Evolutionary conservation across 2,797 vertebrate genomes (phyloP).

Genomic region (Pagetopsis macropterus): DNA sequence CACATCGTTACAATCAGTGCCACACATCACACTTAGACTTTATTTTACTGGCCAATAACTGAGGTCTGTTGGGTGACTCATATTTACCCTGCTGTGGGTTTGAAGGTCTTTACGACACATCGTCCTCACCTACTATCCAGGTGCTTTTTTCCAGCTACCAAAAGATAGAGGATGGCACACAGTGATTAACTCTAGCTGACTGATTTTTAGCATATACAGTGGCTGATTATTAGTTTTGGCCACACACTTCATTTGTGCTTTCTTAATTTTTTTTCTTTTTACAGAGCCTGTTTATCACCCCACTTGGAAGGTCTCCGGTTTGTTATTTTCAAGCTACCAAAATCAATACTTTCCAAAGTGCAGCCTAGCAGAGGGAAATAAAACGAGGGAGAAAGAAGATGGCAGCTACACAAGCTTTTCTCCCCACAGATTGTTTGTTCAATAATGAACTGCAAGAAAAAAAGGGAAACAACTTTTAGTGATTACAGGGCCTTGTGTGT

Average conservation of each 20-base stretch:
- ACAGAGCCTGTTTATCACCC: slow-evolving; percentile 65
- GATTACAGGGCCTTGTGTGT: slow-evolving; percentile 70
- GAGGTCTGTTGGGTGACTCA: slow-evolving; percentile 50
- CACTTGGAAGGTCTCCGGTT: slow-evolving; percentile 57
- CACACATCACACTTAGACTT: slow-evolving; percentile 22
- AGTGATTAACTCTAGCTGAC: slow-evolving; percentile 57
- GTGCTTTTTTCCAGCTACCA: slow-evolving; percentile 38
- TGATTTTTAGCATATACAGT: slow-evolving; percentile 68
- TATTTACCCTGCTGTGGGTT: slow-evolving; percentile 30
- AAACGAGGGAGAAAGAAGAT: slow-evolving; percentile 63
- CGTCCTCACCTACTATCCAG: slow-evolving; percentile 30
- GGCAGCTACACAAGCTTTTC: slow-evolving; percentile 58
- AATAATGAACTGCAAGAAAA: slow-evolving; percentile 74
- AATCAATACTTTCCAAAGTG: slow-evolving; percentile 77
- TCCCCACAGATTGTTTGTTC: slow-evolving; percentile 73
- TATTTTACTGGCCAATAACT: slow-evolving; percentile 32
- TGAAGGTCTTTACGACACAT: slow-evolving; percentile 47
- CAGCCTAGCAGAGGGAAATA: slow-evolving; percentile 67
- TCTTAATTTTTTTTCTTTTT: slow-evolving; percentile 43
- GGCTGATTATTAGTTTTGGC: slow-evolving; percentile 66
- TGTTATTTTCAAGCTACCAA: slow-evolving; percentile 77
- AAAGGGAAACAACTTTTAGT: slow-evolving; percentile 76
- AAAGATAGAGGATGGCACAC: slow-evolving; percentile 27
- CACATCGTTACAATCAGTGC: slow-evolving; percentile 27
- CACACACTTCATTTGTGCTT: slow-evolving; percentile 56